Base-by-base conservation (phyloP, 2,113 vertebrate species). In the Anolis carolinensis region DNA sequence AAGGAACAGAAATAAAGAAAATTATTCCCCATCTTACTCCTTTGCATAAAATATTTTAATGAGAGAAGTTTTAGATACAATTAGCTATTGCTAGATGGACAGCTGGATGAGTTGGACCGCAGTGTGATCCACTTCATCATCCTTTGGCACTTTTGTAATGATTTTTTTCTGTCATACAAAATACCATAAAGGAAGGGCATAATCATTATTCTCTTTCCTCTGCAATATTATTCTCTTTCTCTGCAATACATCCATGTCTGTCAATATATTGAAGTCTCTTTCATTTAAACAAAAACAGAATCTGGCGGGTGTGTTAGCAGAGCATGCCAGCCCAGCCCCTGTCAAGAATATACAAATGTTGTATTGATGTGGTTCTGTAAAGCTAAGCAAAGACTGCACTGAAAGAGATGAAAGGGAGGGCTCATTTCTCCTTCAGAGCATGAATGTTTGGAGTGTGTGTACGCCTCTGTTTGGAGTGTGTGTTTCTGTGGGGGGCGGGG, bases 381-480 rank as follows among this genome's bases (percentile, higher is more conserved):
- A 87, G 52, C 79, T 86, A 77, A 48, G 83, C 39, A 72, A 73
- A 80, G 67, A 34, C 62, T 86, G 10, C 30, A 39, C 32, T 79
- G 73, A 0, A 48, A 84, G 83, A 84, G 71, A 9, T 91, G 80
- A 91, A 92, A 91, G 82, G 74, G 70, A 76, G 4, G 13, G 32
- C 74, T 88, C 90, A 27, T 39, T 92, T 92, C 11, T 16, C 87
- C 90, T 90, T 89, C 52, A 67, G 79, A 84, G 63, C 72, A 68
- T 6, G 68, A 81, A 71, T 90, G 79, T 34, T 80, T 81, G 52
- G 75, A 62, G 79, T 39, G 36, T 11, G 21, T 5, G 10, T n/a
- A 16, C 23, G 36, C 16, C 39, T 44, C 39, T 90, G 79, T 34
- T 80, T 81, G 52, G 75, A 55, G 79, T 39, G 25, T 11, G 21